phyloP scores from a whole-genome alignment of 2,113 vertebrate species.

The Emberiza fucata region DNA sequence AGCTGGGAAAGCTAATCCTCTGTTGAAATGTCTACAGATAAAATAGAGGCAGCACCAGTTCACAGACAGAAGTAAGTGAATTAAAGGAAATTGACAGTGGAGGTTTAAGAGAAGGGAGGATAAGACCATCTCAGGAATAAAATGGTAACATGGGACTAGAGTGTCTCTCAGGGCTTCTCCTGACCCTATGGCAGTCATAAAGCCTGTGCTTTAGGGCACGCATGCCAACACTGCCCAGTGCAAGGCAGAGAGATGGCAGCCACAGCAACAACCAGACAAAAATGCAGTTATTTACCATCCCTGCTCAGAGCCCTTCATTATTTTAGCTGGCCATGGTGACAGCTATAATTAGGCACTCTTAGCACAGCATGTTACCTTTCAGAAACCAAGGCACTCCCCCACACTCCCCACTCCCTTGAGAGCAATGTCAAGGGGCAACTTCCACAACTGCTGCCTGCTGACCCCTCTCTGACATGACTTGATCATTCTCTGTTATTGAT shows the following conservation, averaged over 20 bases:
- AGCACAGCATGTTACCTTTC: background rate
- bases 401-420: background rate
- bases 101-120: background rate
- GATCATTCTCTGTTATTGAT: background rate
- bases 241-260: background rate
- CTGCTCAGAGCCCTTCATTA: background rate
- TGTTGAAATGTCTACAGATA: background rate
- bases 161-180: background rate
- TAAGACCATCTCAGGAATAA: background rate
- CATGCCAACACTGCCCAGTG: background rate
- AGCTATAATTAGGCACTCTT: background rate
- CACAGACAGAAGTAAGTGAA: background rate
- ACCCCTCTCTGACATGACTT: background rate
- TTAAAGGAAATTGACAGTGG: background rate
- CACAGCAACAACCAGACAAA: background rate
- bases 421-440: background rate
- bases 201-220: background rate
- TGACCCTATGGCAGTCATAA: too few relatives aligned
- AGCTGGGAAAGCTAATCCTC: background rate
- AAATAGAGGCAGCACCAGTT: background rate
- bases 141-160: background rate
- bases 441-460: background rate
- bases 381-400: background rate
- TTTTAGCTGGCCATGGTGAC: background rate
- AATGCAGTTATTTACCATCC: background rate